Base-by-base conservation (phyloP, 2,888 invertebrate genomes). In the Platycheirus rosarum region DNA sequence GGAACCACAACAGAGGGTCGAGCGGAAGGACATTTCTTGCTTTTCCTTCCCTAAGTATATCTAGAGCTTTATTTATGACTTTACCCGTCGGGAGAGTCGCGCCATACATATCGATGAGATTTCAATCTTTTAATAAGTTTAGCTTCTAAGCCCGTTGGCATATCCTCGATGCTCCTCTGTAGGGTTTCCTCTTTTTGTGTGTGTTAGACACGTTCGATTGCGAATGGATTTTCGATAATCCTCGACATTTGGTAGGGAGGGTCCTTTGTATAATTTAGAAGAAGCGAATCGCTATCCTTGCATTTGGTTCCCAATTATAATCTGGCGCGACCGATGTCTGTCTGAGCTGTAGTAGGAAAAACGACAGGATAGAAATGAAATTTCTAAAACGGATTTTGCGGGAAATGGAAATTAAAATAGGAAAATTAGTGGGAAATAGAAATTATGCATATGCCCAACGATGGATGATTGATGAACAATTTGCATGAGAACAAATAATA, bases 61-160 rank as follows among this genome's bases (percentile, higher is more conserved):
- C n/a, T 11, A 5, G 13, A 32, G 26, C 26, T n/a, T 16, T 42
- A 42, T 8, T 29, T 42, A 29, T 60, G 57, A 60, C 29, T n/a
- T 26, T 26, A 6, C 9, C 14, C 26, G 42, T 26, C 44, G 2
- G 16, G 29, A n/a, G 32, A 8, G 16, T 32, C 49, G 29, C n/a
- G 29, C 8, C 29, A 8, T 60, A 37, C 85, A 86, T 87, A 87
- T 88, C 88, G 87, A 88, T 87, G 87, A 87, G 88, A 88, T 88
- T 88, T 86, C 86, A 88, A 88, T 88, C 88, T 87, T 88, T 88
- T 88, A 88, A 88, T 88, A 88, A 88, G 88, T 88, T 88, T 87
- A 87, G 87, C 87, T 88, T 87, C 86, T 87, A 86, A 65, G 63
- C 51, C 69, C 29, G 42, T 65, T 70, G 37, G 57, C 51, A 76